Base-by-base conservation (phyloP, 2,113 vertebrate species). In the Poeciliopsis turrubarensis region DNA sequence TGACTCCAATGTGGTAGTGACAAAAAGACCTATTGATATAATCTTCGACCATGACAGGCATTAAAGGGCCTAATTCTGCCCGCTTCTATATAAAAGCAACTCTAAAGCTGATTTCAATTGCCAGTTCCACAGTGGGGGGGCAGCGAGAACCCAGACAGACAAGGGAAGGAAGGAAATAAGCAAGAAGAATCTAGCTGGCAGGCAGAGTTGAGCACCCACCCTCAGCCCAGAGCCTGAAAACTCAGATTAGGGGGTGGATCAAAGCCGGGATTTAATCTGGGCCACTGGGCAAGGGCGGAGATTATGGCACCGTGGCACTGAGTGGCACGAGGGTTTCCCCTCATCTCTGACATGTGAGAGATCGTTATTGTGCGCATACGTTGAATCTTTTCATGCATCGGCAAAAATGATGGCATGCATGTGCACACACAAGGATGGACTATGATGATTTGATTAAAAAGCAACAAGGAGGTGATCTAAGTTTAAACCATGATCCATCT, bases 201-300 rank as follows among this genome's bases (percentile, higher is more conserved):
- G 87, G 87, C 92, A 90, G 84, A 86, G 81, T 71, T 70, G 79
- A 88, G 91, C 91, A 93, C 86, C 91, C 90, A 89, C 91, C 90
- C 92, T 94, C 89, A 81, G 83, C 90, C 90, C 89, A 81, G 80
- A 90, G 93, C 90, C 93, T 93, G 92, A 94, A 94, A 94, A 94
- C 93, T 94, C 90, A 91, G 93, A 95, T 94, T 95, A 94, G 91
- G 92, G 94, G 93, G 93, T 86, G 93, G 93, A 94, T 95, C 90
- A 94, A 94, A 94, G 91, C 80, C 78, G 83, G 92, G 90, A 92
- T 94, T 93, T 94, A 94, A 94, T 94, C 91, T 93, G 92, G 93
- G 92, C 93, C 91, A 93, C 77, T 93, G 94, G 93, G 92, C 89
- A 94, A 93, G 89, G 92, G 91, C 29, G 90, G 90, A 88, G 88